Base-by-base conservation (phyloP, 2,113 vertebrate species). In the Gopherus flavomarginatus region DNA sequence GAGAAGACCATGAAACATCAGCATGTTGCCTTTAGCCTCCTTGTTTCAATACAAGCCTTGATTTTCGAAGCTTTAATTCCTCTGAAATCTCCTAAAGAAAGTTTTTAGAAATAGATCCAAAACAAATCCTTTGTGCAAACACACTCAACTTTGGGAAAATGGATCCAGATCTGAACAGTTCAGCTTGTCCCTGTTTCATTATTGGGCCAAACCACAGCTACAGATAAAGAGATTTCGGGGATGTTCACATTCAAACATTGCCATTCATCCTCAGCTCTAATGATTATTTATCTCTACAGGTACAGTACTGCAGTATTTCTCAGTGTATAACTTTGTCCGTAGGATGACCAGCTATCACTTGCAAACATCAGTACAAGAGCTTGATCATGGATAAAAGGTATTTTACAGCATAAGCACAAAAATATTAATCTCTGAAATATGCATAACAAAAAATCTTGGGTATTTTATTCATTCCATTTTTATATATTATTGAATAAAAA, bases 31-130 rank as follows among this genome's bases (percentile, higher is more conserved):
- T 82, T 91, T 53, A 94, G 14, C 19, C 78, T 47, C 3, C 22
- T 6, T 27, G 24, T 88, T 93, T 96, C 65, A 85, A 50, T 54
- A 82, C 38, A 13, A 90, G 16, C 13, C 53, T 91, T 78, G 82
- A 62, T 21, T 85, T 92, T 94, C 79, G 65, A 87, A 82, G 1
- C 14, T 81, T 57, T 42, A 79, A 35, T 75, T 86, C 1, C 38
- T 81, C 94, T 85, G 50, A 91, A 94, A 5, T 4, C 27, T 89
- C 53, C 72, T 11, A 54, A 88, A 86, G 88, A 1, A 93, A 96
- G 86, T 83, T 53, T 72, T 38, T 2, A 83, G 42, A 87, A 11
- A 7, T 38, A 16, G 2, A 49, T 29, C 24, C 19, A 47, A 13
- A 14, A 1, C 4, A 91, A 92, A 81, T 81, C 54, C 69, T 86